Percentiles rank a stretch among this genome's conserved stretches.
Conservation (phyloP, 1,140 invertebrate genomes). For the Philotrypesis tridentata region DNA sequence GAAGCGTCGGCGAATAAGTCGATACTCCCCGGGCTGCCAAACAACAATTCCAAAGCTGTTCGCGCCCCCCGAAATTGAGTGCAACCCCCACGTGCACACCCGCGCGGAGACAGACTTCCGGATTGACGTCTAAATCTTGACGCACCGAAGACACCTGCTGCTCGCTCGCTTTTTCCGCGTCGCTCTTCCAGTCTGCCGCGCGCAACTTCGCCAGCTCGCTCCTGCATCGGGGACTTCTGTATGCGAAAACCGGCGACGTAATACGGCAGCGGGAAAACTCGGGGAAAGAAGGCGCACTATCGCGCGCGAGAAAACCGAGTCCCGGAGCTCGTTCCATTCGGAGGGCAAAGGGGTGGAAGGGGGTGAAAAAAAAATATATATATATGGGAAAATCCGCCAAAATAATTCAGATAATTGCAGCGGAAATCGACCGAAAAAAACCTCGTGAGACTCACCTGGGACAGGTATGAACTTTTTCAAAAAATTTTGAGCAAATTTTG, state of each 20-base stretch:
- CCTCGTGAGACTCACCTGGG: no score
- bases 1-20: no score
- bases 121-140: slow-evolving; percentile 35
- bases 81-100: neutral
- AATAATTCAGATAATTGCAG: no score
- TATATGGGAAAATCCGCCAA: no score
- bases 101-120: neutral
- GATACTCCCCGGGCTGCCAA: no score
- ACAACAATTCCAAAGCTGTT: neutral
- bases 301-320: neutral
- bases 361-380: no score
- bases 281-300: neutral
- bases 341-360: no score
- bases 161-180: neutral
- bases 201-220: neutral
- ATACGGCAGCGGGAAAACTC: neutral
- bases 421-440: no score
- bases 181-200: slow-evolving; percentile 1
- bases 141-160: slow-evolving; percentile 7
- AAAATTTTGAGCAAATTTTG: no score
- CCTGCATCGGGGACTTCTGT: slow-evolving; percentile 25
- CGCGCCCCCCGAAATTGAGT: no score
- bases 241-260: slow-evolving; percentile 15
- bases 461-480: no score
- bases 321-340: no score